Conservation (phyloP, 2,113 vertebrate genomes). For the Carassius carassius region DNA sequence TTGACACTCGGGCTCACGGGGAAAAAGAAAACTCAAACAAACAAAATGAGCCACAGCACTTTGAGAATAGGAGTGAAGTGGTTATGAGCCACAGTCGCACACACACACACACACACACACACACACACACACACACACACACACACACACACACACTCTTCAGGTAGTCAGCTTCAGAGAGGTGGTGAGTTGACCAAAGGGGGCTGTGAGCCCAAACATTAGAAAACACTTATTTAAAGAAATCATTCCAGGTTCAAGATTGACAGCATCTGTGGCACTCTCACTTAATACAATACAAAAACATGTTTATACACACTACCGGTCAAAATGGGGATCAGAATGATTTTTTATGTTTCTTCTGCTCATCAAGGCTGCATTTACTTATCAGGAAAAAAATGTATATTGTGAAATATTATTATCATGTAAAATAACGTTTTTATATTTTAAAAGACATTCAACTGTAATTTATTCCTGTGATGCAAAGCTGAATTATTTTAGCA, state of each 20-base stretch:
- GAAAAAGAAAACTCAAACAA: neutral
- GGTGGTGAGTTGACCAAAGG: slow-evolving; percentile 60
- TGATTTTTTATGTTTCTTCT: too few species aligned
- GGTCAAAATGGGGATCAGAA: too few species aligned
- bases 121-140: too few species aligned
- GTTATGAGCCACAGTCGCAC: neutral
- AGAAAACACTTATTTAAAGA: neutral
- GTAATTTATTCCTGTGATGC: too few species aligned
- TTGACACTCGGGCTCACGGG: slow-evolving; percentile 32
- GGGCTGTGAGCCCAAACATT: slow-evolving; percentile 30
- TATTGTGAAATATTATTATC: too few species aligned
- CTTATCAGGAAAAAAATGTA: too few species aligned
- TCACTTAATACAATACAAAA: neutral
- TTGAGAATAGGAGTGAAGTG: too few species aligned
- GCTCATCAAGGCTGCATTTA: too few species aligned
- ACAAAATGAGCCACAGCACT: neutral
- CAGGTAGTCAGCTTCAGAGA: slow-evolving; percentile 8
- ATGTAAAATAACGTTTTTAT: too few species aligned
- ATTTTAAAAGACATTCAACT: too few species aligned
- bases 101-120: too few species aligned
- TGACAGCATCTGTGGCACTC: neutral
- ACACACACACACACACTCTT: neutral
- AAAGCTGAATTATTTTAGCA: too few species aligned
- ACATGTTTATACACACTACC: neutral
- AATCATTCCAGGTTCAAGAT: neutral